Evolutionary conservation across 2,113 vertebrate species (phyloP).

Genomic region (Oostethus manadensis): DNA sequence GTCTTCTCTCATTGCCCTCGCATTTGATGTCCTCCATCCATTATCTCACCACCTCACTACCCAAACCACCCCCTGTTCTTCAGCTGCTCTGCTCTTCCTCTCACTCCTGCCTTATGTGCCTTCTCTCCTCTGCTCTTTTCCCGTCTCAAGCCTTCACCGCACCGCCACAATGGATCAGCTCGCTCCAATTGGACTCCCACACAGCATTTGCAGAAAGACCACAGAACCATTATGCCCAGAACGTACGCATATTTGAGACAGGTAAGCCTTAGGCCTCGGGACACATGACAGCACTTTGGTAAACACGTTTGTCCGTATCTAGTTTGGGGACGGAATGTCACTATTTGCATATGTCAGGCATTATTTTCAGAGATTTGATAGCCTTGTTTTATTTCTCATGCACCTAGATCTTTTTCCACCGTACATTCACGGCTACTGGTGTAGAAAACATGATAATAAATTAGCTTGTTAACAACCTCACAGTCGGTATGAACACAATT

Average conservation of each 20-base stretch:
- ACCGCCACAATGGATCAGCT: constrained; percentile 41
- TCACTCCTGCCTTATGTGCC: constrained; percentile 2
- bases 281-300: constrained; percentile 15
- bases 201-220: constrained; percentile 38
- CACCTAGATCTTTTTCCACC: constrained; percentile 44
- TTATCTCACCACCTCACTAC: constrained; percentile 29
- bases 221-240: constrained; percentile 24
- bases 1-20: constrained; percentile 44
- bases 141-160: constrained; percentile 38
- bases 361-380: constrained; percentile 25
- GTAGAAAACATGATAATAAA: constrained; percentile 16
- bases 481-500: too few relatives aligned
- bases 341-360: constrained; percentile 15
- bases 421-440: constrained; percentile 28
- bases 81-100: constrained; percentile 18
- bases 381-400: constrained; percentile 29
- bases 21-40: constrained; percentile 55
- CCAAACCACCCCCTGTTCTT: background rate
- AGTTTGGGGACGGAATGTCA: constrained; percentile 17
- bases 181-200: constrained; percentile 48
- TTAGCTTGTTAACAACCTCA: too few relatives aligned
- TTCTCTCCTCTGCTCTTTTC: constrained; percentile 26
- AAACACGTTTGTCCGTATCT: constrained; percentile 23
- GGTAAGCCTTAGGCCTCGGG: constrained; percentile 18
- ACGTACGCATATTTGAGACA: constrained; percentile 9